Evolutionary conservation across 1,140 invertebrate species (phyloP).

Genomic region (Drosophila ambigua): DNA sequence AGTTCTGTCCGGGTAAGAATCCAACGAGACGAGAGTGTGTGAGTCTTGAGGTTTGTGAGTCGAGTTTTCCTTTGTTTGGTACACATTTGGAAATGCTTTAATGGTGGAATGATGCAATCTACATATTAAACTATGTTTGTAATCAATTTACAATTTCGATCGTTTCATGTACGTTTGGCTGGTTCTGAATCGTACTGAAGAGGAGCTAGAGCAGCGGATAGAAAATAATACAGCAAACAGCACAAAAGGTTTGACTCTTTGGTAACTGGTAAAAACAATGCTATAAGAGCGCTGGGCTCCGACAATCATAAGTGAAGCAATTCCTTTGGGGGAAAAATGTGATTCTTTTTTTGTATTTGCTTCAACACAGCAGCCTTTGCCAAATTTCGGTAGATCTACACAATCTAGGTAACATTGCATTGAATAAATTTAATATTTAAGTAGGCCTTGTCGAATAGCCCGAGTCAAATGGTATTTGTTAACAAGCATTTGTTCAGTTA

Average conservation of each 20-base stretch:
- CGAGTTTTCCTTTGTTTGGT: conserved; percentile 44
- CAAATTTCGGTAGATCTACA: no score
- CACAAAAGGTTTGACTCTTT: conserved; percentile 66
- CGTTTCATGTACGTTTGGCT: conserved; percentile 66
- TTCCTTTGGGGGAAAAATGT: no score
- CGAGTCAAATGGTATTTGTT: no score
- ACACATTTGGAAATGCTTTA: conserved; percentile 46
- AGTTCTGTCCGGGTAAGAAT: conserved; percentile 40
- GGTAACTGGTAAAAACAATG: conserved; percentile 39
- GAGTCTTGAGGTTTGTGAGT: no score
- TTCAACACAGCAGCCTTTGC: no score
- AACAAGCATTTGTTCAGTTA: no score
- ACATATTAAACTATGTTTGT: conserved; percentile 45
- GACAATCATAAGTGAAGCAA: no score
- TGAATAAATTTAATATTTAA: no score
- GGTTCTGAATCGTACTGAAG: conserved; percentile 38
- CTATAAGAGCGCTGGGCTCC: conserved; percentile 4
- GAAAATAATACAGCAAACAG: conserved; percentile 15
- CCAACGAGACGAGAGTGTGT: conserved; percentile 12
- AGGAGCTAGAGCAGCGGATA: conserved; percentile 34
- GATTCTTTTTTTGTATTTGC: no score
- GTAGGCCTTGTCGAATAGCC: no score
- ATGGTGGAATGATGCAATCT: conserved; percentile 36
- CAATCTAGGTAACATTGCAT: no score
- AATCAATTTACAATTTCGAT: conserved; percentile 68